These are phyloP conservation scores for Pungitius pungitius DNA, from an alignment of 2,113 vertebrate genomes.

Conservation along the genomic window DNA sequence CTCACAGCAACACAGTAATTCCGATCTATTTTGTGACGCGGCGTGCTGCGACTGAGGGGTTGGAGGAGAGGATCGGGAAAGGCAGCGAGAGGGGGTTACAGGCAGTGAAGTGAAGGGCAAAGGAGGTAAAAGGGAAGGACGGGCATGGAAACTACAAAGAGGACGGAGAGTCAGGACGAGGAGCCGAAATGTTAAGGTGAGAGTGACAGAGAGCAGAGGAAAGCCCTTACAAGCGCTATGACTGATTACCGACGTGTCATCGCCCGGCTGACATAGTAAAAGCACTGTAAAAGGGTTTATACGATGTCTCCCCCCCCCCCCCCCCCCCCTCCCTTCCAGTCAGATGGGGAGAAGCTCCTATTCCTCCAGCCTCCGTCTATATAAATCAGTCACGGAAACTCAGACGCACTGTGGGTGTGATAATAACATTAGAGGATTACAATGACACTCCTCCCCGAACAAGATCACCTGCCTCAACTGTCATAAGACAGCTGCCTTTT, in stretches of 20 bases:
- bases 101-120: conserved; percentile 22
- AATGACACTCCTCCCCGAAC: conserved; percentile 72
- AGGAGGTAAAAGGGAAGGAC: conserved; percentile 24
- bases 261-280: conserved; percentile 71
- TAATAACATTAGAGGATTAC: conserved; percentile 79
- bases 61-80: conserved; percentile 44
- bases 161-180: conserved; percentile 31
- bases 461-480: conserved; percentile 72
- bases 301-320: conserved; percentile 54
- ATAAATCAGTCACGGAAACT: conserved; percentile 75
- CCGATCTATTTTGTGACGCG: conserved; percentile 73
- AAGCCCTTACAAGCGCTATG: conserved; percentile 65
- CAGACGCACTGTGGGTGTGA: conserved; percentile 74
- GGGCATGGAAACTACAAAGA: conserved; percentile 36
- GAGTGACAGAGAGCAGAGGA: conserved; percentile 56
- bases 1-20: conserved; percentile 78
- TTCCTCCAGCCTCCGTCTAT: conserved; percentile 48
- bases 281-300: conserved; percentile 75
- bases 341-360: conserved; percentile 44
- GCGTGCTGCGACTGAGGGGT: conserved; percentile 64
- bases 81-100: conserved; percentile 34
- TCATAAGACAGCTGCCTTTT: conserved; percentile 70
- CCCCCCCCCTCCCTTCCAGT: conserved; percentile 19
- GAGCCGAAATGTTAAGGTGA: conserved; percentile 44
- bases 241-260: conserved; percentile 75